Evolutionary conservation across 1,140 invertebrate species (phyloP).

Genomic region (Halictus rubicundus): DNA sequence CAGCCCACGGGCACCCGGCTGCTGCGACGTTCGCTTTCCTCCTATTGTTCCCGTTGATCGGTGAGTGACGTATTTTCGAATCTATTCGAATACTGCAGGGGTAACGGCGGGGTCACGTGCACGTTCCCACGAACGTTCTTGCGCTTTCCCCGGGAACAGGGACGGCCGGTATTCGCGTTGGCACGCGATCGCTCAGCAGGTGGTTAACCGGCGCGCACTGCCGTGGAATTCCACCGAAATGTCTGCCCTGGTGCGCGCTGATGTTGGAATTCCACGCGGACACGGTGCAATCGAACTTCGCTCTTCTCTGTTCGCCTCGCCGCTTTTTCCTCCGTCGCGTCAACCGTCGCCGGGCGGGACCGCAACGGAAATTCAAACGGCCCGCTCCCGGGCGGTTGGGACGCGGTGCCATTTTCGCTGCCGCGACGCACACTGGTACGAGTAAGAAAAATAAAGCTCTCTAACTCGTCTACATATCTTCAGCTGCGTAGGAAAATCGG

Average conservation of each 20-base stretch:
- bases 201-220: constrained; percentile 54
- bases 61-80: constrained; percentile 56
- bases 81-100: not conserved
- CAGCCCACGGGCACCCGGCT: constrained; percentile 65
- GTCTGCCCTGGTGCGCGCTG: not conserved
- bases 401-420: too few species aligned
- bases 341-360: not conserved
- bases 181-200: constrained; percentile 63
- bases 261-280: not conserved
- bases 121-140: constrained; percentile 51
- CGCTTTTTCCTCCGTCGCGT: too few species aligned
- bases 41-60: constrained; percentile 68
- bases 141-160: constrained; percentile 29
- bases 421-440: not conserved
- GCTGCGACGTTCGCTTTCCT: constrained; percentile 57
- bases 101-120: constrained; percentile 11
- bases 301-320: not conserved
- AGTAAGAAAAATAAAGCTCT: too few species aligned
- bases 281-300: not conserved
- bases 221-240: constrained; percentile 43
- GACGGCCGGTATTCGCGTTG: constrained; percentile 23
- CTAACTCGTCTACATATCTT: too few species aligned
- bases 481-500: too few species aligned
- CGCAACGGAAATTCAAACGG: not conserved
- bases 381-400: not conserved